Evolutionary conservation across 2,888 invertebrate genomes (phyloP), one percentile per base, ranked within the genome.

Genomic region (Dermolepida albohirtum): DNA sequence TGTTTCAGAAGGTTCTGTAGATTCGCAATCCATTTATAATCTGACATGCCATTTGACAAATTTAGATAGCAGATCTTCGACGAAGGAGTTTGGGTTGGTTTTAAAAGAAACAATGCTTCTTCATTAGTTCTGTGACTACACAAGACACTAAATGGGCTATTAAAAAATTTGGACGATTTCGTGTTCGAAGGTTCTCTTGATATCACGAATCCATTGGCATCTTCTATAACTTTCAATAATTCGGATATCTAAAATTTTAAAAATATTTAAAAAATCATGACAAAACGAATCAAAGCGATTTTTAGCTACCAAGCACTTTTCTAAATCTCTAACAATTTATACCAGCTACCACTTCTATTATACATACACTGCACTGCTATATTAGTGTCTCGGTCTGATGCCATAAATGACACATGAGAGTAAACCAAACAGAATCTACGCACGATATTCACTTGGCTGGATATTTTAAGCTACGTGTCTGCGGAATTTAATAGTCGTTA

Each of bases 1-100:
- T 71, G 71, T 70, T 80, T 79, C 0, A 81, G 11, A 5, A 40
- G 17, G 39, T 27, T 39, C 50, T 68, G 64, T n/a, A 64, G 17
- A 7, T 2, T 8, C 0, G 52, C n/a, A 1, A 68, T 41, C 68
- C 68, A 68, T 27, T 39, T 16, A 2, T 59, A 44, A 41, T 51
- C 47, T 29, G 43, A 51, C 0, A 62, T 7, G 1, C 16, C 22
- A 6, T 22, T 47, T 0, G 59, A 14, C 10, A 62, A 6, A 34
- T 62, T 11, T 39, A 47, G 1, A n/a, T 34, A 49, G 4, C 16
- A 5, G 4, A 8, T 34, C 1, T 47, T n/a, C 0, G 8, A 5
- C 0, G 11, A 0, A n/a, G 17, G 2, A 39, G 47, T 11, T 11
- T 22, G 12, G 10, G 1, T 10, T 11, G 51, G 51, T 17, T 39